Conservation (phyloP, 2,888 invertebrate genomes). For the Blera fallax region DNA sequence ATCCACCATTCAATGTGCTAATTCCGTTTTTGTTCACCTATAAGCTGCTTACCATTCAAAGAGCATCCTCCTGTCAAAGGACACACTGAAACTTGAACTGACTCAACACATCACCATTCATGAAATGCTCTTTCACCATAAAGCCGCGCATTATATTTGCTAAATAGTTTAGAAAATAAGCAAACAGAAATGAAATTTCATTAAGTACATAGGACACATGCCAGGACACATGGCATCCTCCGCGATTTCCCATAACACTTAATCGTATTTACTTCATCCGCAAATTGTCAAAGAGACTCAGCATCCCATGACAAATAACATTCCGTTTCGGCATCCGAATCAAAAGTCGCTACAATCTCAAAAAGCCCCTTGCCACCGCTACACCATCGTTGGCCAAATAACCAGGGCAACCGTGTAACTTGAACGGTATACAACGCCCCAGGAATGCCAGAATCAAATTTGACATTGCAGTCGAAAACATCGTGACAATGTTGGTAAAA, state of each 20-base stretch:
- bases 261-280: conserved; percentile 33
- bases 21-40: background rate
- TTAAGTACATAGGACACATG: background rate
- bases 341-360: conserved; percentile 1
- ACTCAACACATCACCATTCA: background rate
- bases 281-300: conserved; percentile 53
- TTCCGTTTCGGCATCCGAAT: conserved; percentile 1
- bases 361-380: background rate
- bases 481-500: conserved; percentile 62
- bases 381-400: background rate
- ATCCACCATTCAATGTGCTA: background rate
- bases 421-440: background rate
- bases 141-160: background rate
- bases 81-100: background rate
- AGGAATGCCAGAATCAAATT: conserved; percentile 36
- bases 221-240: background rate
- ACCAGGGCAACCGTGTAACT: background rate
- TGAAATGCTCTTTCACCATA: background rate
- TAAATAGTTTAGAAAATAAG: conserved; percentile 22
- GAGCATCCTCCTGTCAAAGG: background rate
- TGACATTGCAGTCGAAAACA: conserved; percentile 53
- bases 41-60: background rate
- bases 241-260: conserved; percentile 27
- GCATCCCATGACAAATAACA: conserved; percentile 35
- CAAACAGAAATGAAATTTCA: background rate